Evolutionary conservation across 2,113 vertebrate species (phyloP), one percentile per base, ranked within the genome.

Genomic region (Leptocoma aspasia): DNA sequence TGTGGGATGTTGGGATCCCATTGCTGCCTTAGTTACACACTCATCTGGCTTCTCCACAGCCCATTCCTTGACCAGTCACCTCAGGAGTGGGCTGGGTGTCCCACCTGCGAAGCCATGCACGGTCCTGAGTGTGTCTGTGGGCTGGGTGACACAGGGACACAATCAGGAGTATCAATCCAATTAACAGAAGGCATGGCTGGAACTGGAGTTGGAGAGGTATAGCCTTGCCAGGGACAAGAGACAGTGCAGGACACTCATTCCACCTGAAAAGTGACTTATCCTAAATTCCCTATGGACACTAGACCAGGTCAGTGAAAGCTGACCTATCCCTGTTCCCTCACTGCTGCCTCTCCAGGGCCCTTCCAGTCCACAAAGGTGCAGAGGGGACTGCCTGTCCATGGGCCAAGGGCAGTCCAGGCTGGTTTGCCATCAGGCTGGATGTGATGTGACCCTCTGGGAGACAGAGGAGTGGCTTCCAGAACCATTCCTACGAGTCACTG

Each of bases 91-190:
- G 69, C 28, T 2, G 3, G 12, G 44, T 7, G 4, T 31, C 33
- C 60, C 60, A 66, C 31, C 42, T 49, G 60, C 0, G 0, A 35
- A 72, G 33, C 27, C 50, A 42, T 1, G 0, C 49, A 26, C 3
- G 0, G 37, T 24, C 27, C 8, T 16, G 49, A 2, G 1, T 8
- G 39, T 24, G 2, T 2, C 61, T 0, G 0, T 11, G 50, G 73
- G 42, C 42, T 44, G 80, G 13, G 19, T 42, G 13, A 26, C 47
- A 24, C 27, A 1, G 30, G 52, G 56, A 30, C 7, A 11, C 6
- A 21, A 69, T 20, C 35, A 14, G 56, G 26, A 44, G 15, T 5
- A 3, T 27, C 3, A 1, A 7, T 28, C 20, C 30, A 11, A 1
- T 19, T 15, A 27, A 27, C 24, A 47, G 33, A 6, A 10, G 20